A percentile compares a stretch with the other conserved stretches of the same genome.
Evolutionary conservation across 2,797 vertebrate genomes (phyloP).

Genomic region (Tragelaphus eurycerus): DNA sequence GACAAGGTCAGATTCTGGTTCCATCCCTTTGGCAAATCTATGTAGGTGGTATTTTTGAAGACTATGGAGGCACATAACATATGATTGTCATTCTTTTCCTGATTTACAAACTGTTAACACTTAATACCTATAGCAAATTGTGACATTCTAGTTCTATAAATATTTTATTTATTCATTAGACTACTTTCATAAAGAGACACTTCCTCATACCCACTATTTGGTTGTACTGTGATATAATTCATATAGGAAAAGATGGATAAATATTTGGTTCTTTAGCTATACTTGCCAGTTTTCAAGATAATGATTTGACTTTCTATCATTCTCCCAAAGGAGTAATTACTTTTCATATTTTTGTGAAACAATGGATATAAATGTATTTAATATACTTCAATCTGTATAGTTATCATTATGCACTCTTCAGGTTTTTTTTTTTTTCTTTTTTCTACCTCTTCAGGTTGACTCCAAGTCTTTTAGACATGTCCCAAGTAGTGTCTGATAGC

Average conservation of each 20-base stretch:
- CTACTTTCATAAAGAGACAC: background rate
- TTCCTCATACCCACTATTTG: background rate
- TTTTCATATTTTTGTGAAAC: background rate
- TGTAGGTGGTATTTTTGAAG: background rate
- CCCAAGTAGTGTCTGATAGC: background rate
- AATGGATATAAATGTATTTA: background rate
- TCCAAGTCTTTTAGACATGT: background rate
- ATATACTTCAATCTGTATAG: background rate
- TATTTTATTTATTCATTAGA: background rate
- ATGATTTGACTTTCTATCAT: background rate
- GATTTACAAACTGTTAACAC: background rate
- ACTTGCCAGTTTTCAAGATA: background rate
- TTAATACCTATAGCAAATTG: background rate
- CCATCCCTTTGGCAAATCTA: background rate
- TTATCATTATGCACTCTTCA: background rate
- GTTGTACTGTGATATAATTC: background rate
- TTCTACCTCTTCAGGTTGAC: background rate
- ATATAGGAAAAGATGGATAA: background rate
- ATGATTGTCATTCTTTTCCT: background rate
- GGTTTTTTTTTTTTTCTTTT: too few relatives aligned
- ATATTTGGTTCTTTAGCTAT: background rate
- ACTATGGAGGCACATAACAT: background rate
- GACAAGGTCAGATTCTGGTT: background rate
- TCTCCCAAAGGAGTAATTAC: background rate
- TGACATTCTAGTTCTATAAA: background rate